Evolutionary conservation across 2,888 invertebrate species (phyloP).

Genomic region (Bugulina stolonifera): DNA sequence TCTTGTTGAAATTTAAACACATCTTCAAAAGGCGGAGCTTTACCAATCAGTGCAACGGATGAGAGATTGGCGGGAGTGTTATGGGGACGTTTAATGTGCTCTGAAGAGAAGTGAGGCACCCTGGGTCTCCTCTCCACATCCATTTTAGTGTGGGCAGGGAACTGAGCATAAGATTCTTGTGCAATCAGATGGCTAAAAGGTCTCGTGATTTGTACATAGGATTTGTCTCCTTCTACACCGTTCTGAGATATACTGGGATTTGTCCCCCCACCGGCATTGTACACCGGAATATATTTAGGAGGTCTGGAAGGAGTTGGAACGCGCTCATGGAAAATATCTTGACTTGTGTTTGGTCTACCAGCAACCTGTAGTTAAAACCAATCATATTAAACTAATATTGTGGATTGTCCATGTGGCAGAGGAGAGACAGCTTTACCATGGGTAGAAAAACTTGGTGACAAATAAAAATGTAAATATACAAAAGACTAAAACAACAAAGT

Average conservation of each 20-base stretch:
- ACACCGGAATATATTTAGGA: neutral
- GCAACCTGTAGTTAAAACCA: neutral
- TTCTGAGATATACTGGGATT: slow-evolving; percentile 16
- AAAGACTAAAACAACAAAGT: no score
- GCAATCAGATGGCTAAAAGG: neutral
- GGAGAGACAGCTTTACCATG: no score
- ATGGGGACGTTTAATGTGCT: neutral
- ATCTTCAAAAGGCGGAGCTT: neutral
- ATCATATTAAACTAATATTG: no score
- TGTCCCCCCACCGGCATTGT: neutral
- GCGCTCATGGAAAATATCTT: neutral
- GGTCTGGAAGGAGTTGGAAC: slow-evolving; percentile 1
- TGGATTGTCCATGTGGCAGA: no score
- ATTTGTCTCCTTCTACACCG: slow-evolving; percentile 16
- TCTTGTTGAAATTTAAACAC: neutral
- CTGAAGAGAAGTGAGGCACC: neutral
- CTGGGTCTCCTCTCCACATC: neutral
- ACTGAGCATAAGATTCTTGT: neutral
- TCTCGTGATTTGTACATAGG: neutral
- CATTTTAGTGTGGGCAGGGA: neutral
- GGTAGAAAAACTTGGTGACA: no score
- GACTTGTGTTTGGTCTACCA: slow-evolving; percentile 7
- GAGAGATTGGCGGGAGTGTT: neutral
- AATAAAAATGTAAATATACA: no score
- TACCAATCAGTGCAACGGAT: neutral